Conservation (phyloP, 2,113 vertebrate genomes). For the Atractosteus spatula region DNA sequence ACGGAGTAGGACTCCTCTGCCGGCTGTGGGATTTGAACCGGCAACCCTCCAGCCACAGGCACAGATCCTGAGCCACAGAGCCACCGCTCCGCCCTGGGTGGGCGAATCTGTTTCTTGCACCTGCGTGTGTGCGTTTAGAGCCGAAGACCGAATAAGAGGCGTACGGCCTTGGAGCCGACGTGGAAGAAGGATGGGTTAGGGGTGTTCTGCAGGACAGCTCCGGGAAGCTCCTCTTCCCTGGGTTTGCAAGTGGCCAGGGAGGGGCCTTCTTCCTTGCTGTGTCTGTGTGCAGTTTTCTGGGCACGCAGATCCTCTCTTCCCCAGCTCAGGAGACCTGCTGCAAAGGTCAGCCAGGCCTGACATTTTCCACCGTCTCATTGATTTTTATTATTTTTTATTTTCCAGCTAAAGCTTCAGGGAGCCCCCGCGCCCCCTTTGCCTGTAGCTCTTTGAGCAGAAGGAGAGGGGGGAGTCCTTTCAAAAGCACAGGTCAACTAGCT, state of each 20-base stretch:
- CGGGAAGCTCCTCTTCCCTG: background rate
- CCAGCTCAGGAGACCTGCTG: conserved; percentile 48
- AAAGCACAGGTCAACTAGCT: conserved; percentile 55
- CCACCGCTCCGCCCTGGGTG: no score
- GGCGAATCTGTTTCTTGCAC: no score
- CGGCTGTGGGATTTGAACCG: no score
- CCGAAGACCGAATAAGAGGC: no score
- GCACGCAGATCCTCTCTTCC: conserved; percentile 20
- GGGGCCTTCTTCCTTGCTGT: background rate
- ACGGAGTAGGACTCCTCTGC: no score
- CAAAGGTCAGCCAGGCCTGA: conserved; percentile 64
- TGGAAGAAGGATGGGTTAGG: no score
- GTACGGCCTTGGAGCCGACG: no score
- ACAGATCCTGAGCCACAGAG: no score
- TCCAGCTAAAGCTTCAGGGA: conserved; percentile 34
- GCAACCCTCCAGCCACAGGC: no score
- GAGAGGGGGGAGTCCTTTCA: conserved; percentile 31
- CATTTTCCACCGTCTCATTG: conserved; percentile 65
- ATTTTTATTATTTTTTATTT: conserved; percentile 55
- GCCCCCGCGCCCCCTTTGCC: conserved; percentile 38
- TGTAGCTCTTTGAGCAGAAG: conserved; percentile 55
- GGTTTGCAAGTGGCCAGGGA: no score
- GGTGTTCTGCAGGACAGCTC: no score
- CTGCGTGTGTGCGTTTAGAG: no score
- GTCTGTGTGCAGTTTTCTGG: conserved; percentile 9